Base-by-base conservation (phyloP, 2,888 invertebrate genomes). In the Patella depressa region DNA sequence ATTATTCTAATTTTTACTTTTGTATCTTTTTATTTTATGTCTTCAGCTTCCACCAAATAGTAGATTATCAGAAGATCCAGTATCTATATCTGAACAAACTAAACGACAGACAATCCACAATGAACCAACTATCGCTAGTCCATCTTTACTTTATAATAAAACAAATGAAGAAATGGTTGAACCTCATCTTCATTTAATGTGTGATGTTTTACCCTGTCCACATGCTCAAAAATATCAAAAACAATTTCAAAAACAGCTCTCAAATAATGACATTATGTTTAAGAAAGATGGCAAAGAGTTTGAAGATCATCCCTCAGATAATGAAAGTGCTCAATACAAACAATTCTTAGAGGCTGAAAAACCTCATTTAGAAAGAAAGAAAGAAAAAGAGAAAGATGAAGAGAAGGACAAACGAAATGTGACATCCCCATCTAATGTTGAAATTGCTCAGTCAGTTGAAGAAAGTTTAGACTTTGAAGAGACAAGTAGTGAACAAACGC, bases 111-210 rank as follows among this genome's bases (percentile, higher is more conserved):
- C 45, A 45, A 4, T 45, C 9, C 45, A 7, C 45, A 45, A 45
- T 45, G 70, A 72, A 17, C 72, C 69, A 11, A 55, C 53, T 19
- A 82, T 86, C 45, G 85, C 86, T 54, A 85, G 85, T 79, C 85
- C 85, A 17, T 79, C 78, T 9, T 79, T 85, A 54, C 72, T 72
- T 19, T 79, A 75, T 53, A 75, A 76, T 12, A 72, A 29, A 72
- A 71, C 72, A 29, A 54, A 71, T 17, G 78, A 65, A 2, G 65
- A 79, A 19, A 77, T 79, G n/a, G 77, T 85, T 17, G 85, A 86
- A 53, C 86, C 87, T 59, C 87, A 87, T 76, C 79, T 86, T 34
- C 87, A 87, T 77, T 77, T 86, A 1, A 84, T 86, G 84, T 87
- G 86, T 83, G 86, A 86, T 70, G 73, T 87, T 12, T 74, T 87